Conservation (phyloP, 2,113 vertebrate species). For the Plecotus auritus region DNA sequence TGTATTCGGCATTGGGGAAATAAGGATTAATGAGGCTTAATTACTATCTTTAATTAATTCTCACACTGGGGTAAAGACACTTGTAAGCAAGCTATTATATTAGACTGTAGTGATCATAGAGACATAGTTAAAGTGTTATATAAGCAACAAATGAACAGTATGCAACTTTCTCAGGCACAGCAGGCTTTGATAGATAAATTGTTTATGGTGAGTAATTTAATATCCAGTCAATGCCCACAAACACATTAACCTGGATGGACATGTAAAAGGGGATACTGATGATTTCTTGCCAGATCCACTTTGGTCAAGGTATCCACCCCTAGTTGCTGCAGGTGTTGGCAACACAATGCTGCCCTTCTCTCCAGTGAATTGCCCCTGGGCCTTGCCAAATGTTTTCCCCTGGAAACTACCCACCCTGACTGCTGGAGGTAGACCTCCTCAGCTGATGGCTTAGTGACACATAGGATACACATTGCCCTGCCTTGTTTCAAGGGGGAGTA, state of each 20-base stretch:
- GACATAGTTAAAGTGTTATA: background rate
- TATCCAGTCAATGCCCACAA: too few relatives aligned
- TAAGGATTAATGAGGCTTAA: constrained; percentile 1
- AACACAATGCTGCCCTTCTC: background rate
- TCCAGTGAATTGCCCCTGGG: background rate
- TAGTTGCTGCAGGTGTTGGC: background rate
- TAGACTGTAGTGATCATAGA: background rate
- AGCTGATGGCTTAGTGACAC: background rate
- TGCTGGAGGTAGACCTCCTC: background rate
- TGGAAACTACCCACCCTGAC: background rate
- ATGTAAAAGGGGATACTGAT: rapidly evolving
- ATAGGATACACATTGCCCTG: background rate
- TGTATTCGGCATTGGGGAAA: background rate
- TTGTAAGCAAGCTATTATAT: background rate
- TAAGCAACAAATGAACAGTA: background rate
- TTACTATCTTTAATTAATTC: background rate
- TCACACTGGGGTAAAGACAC: background rate
- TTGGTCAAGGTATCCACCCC: background rate
- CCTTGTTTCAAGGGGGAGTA: background rate
- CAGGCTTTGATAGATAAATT: background rate
- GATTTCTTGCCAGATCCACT: background rate
- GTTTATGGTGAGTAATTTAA: too few relatives aligned
- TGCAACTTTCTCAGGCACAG: background rate
- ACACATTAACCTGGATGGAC: background rate
- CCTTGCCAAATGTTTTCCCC: background rate